Base-by-base conservation (phyloP, 2,888 invertebrate species). In the Morpho helenor region DNA sequence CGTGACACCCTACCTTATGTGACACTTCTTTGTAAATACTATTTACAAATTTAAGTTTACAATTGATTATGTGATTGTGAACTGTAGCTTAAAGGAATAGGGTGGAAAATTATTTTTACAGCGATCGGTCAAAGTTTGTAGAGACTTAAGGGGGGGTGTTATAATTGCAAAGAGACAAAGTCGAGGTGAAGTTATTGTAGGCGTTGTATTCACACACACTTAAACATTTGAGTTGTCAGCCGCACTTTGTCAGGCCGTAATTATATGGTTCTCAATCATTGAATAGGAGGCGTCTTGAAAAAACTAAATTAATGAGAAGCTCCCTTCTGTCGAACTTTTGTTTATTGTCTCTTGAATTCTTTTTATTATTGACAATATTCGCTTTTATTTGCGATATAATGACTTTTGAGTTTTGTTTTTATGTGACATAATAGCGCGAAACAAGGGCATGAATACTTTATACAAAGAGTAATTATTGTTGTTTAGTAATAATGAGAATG, bases 161-260 rank as follows among this genome's bases (percentile, higher is more conserved):
- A 86, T 89, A 88, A 89, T 89, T 87, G 81, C 82, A 78, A 79
- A 76, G 87, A 87, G 86, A 89, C 88, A 89, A 89, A 88, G 87
- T 89, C 81, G 76, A 74, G 73, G 84, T 87, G 85, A 84, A 87
- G 81, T 80, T 65, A 88, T 89, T 88, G 88, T 88, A 76, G 73
- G 79, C 69, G 75, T 78, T 82, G 79, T 84, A 84, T 82, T 82
- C 76, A 84, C 86, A 83, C 83, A 69, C 82, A 75, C 88, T 89
- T 87, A 82, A 87, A 77, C 83, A 80, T 77, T 82, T 71, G 78
- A 89, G 89, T 76, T 73, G 79, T 79, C 80, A 82, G 75, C 79
- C 78, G 72, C 79, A 82, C 82, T 84, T 84, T 85, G 82, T 84
- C 75, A 76, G 76, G 66, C 70, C 73, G 71, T 86, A 87, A 88